These are phyloP conservation scores for Gymnodraco acuticeps DNA, from an alignment of 2,797 vertebrate genomes.

Conservation along the genomic window DNA sequence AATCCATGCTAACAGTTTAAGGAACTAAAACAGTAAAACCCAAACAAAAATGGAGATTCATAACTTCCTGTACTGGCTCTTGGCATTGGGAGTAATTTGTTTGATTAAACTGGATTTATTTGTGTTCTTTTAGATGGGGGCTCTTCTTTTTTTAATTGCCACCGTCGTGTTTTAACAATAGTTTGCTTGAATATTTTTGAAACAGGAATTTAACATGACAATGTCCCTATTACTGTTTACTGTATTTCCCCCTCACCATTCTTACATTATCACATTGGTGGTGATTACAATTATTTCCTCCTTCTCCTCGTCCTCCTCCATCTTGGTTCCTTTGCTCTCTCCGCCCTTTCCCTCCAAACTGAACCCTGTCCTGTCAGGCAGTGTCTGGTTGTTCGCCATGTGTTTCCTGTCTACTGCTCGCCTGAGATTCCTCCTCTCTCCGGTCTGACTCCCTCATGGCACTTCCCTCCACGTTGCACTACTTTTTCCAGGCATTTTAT, in stretches of 20 bases:
- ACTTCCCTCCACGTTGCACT: constrained; percentile 56
- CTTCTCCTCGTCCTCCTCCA: constrained; percentile 32
- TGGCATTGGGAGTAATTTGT: background rate
- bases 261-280: constrained; percentile 19
- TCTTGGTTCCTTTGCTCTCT: constrained; percentile 49
- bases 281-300: constrained; percentile 29
- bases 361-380: constrained; percentile 45
- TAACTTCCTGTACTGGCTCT: background rate
- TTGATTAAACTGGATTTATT: background rate
- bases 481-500: constrained; percentile 62
- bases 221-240: background rate
- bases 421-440: constrained; percentile 46
- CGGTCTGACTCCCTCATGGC: constrained; percentile 50
- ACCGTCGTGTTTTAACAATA: no score
- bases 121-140: background rate
- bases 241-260: constrained; percentile 23
- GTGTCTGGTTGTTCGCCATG: constrained; percentile 30
- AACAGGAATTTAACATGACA: no score
- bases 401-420: constrained; percentile 43
- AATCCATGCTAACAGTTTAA: background rate
- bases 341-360: constrained; percentile 39
- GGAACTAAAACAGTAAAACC: background rate
- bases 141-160: constrained; percentile 10
- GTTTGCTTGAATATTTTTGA: background rate
- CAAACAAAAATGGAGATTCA: background rate